Percentiles rank a stretch among this genome's conserved stretches.
Evolutionary conservation across 2,113 vertebrate species (phyloP).

Genomic region (Pardalotus punctatus): DNA sequence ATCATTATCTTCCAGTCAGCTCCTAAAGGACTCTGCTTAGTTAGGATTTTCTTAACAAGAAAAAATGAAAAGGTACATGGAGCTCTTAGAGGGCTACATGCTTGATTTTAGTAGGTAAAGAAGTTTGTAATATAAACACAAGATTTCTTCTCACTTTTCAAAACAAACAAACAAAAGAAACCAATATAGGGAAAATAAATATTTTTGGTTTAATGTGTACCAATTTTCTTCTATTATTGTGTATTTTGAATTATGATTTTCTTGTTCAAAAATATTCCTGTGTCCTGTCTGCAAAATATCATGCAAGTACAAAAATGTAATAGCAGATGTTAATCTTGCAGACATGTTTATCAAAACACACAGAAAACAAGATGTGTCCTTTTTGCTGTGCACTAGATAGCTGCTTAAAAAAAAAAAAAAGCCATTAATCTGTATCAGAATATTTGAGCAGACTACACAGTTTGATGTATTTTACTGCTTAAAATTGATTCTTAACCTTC

Average conservation of each 20-base stretch:
- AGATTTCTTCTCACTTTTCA: background rate
- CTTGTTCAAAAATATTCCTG: background rate
- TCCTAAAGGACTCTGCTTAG: background rate
- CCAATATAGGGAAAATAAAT: background rate
- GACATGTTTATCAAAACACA: background rate
- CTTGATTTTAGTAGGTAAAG: background rate
- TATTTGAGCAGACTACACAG: background rate
- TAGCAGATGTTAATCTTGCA: background rate
- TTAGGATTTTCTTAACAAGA: background rate
- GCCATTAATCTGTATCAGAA: background rate
- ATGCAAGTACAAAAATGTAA: background rate
- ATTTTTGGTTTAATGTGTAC: background rate
- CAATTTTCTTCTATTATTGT: background rate
- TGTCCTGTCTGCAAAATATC: background rate
- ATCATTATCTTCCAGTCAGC: background rate
- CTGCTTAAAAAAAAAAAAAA: background rate
- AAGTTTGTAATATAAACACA: background rate
- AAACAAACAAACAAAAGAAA: background rate
- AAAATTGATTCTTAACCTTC: background rate
- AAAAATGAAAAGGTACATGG: background rate
- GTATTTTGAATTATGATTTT: background rate
- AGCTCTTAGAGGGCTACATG: fast-evolving
- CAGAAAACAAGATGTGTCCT: background rate
- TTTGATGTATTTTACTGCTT: background rate
- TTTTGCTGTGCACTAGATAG: background rate